Evolutionary conservation across 2,113 vertebrate genomes (phyloP), one percentile per base, ranked within the genome.

Genomic region (Egretta garzetta): DNA sequence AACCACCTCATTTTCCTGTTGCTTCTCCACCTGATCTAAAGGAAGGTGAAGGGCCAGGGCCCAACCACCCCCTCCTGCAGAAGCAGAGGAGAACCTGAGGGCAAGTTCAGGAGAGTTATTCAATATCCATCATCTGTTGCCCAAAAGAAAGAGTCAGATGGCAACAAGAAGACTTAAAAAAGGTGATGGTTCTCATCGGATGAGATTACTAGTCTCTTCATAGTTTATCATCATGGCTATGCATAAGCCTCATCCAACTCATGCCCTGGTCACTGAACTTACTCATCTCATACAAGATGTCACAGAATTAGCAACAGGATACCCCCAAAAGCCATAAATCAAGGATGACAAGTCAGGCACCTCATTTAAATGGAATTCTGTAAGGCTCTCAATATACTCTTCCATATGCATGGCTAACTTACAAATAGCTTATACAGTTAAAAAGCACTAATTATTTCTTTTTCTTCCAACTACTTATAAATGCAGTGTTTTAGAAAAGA

Each of bases 331-430:
- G 2, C 35, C 49, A 45, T 56, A 64, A 73, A 88, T 50, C 43
- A 71, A 39, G 33, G 18, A 67, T 43, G 24, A 53, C 4, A 60
- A 49, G 7, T 8, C 12, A 66, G 18, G 13, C 10, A 66, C 8
- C 28, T 73, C 9, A 55, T 49, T 73, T 49, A 39, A 71, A 55
- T 5, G 72, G 49, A 8, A 43, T 22, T 75, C n/a, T 9, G 4
- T 58, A 74, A 77, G 74, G 37, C 27, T 72, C 63, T n/a, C 22
- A 28, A 27, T 55, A 45, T 35, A 84, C 6, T 45, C 10, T 22
- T 58, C 27, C 41, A 50, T 10, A 58, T 0, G 0, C 21, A 33
- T 20, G 10, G 33, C 11, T 80, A 80, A 26, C 8, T 71, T 67
- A 63, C 0, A 58, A 64, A 37, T 3, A 41, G 5, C 6, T 88